phyloP scores from a whole-genome alignment of 1,140 invertebrate species.

The Amphibalanus amphitrite region DNA sequence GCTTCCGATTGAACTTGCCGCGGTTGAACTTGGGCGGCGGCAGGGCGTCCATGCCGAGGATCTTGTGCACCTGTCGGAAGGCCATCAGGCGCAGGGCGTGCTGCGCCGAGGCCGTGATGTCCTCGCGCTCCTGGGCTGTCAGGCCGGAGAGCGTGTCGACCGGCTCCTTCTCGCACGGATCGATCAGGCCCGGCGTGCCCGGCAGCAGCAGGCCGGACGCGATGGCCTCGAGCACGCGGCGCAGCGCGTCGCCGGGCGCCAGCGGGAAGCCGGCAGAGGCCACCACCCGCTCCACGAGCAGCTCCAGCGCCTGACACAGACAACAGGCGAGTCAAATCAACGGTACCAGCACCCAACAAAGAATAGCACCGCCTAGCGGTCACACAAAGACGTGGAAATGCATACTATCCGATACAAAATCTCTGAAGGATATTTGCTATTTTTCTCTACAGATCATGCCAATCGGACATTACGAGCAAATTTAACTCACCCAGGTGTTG shows the following conservation, averaged over 20 bases:
- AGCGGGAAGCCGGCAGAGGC: conserved; percentile 66
- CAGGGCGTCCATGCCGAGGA: conserved; percentile 53
- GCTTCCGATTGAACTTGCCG: conserved; percentile 40
- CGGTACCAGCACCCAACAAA: background rate
- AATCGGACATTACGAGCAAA: too few species aligned
- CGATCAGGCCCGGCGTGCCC: conserved; percentile 51
- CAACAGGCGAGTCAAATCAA: conserved; percentile 10
- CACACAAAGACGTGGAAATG: too few species aligned
- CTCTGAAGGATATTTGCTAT: too few species aligned
- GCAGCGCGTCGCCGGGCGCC: conserved; percentile 77
- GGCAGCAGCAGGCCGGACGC: conserved; percentile 70
- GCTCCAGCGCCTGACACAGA: conserved; percentile 63
- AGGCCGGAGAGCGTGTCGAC: conserved; percentile 51
- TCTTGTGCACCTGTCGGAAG: conserved; percentile 92
- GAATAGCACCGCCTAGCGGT: too few species aligned
- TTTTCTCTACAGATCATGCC: too few species aligned
- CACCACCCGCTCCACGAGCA: conserved; percentile 85
- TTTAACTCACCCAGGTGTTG: conserved; percentile 47
- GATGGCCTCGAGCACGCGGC: conserved; percentile 83
- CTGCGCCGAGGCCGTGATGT: conserved; percentile 86
- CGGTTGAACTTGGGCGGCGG: conserved; percentile 39
- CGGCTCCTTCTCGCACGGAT: conserved; percentile 96
- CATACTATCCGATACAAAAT: too few species aligned
- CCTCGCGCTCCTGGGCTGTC: conserved; percentile 78
- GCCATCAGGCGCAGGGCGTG: conserved; percentile 82